Conservation (phyloP, 2,113 vertebrate species). For the Oncorhynchus kisutch region DNA sequence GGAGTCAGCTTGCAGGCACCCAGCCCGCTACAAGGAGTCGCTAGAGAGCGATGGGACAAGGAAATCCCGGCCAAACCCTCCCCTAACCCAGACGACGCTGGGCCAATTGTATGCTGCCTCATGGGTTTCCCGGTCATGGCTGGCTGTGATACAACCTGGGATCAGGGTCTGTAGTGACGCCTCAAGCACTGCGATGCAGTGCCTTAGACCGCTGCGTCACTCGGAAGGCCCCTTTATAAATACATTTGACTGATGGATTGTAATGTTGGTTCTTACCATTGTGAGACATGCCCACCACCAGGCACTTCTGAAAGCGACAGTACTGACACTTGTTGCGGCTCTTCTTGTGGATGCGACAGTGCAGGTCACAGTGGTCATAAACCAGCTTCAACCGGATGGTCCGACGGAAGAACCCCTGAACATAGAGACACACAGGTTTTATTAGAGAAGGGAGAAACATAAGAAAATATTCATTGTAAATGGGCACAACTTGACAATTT, state of each 20-base stretch:
- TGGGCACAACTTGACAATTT: background rate
- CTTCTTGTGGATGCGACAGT: constrained; percentile 97
- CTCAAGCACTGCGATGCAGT: no score
- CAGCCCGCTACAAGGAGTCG: no score
- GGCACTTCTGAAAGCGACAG: constrained; percentile 98
- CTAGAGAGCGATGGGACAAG: no score
- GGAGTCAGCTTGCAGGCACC: no score
- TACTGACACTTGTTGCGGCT: constrained; percentile 99
- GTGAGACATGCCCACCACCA: constrained; percentile 98
- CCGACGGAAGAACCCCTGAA: constrained; percentile 93
- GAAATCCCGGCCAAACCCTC: background rate
- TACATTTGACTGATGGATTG: background rate
- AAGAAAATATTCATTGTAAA: background rate
- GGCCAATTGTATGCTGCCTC: background rate
- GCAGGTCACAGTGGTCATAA: constrained; percentile 93
- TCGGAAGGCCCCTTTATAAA: no score
- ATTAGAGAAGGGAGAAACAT: background rate
- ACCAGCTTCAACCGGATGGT: constrained; percentile 95
- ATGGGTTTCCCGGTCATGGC: no score
- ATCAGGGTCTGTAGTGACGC: no score
- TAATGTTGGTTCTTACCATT: constrained; percentile 80
- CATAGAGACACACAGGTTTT: background rate
- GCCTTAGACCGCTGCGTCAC: no score
- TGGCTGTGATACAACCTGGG: no score
- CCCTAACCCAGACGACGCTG: background rate